phyloP scores from a whole-genome alignment of 2,113 vertebrate genomes.

The Fulmarus glacialis region DNA sequence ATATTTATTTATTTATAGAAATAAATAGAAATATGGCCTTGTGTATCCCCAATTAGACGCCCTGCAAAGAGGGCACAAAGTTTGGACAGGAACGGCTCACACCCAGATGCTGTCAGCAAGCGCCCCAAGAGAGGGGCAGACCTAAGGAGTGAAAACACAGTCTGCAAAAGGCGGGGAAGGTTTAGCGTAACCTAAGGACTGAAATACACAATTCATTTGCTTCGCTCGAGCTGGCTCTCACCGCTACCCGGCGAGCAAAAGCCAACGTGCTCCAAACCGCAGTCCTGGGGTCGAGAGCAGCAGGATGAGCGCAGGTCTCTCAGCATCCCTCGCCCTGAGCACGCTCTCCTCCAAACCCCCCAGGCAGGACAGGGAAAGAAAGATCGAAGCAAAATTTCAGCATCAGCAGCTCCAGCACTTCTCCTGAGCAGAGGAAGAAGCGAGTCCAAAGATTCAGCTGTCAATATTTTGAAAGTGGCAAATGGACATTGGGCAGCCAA shows the following conservation, averaged over 20 bases:
- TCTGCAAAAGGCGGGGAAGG: not conserved
- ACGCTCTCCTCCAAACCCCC: fast-evolving
- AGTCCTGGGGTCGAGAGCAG: not conserved
- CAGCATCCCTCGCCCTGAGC: not conserved
- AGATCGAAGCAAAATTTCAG: not conserved
- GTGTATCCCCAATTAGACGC: not conserved
- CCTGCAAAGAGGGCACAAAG: not conserved
- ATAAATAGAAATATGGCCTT: not conserved
- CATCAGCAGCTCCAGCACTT: not conserved
- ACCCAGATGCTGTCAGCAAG: not conserved
- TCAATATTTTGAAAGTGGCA: not conserved
- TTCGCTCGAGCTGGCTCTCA: not conserved
- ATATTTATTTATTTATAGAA: not conserved
- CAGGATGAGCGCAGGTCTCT: not conserved
- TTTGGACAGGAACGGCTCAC: not conserved
- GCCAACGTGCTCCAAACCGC: not conserved
- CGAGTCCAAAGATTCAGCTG: not conserved
- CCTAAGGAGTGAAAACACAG: not conserved
- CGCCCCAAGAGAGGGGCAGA: not conserved
- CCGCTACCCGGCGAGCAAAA: fast-evolving
- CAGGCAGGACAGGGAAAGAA: not conserved
- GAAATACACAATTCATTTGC: not conserved
- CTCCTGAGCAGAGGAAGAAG: not conserved
- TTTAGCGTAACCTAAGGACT: not conserved
- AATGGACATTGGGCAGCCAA: not conserved